Base-by-base conservation (phyloP, 2,113 vertebrate genomes). In the Boulengeromyrus knoepffleri region DNA sequence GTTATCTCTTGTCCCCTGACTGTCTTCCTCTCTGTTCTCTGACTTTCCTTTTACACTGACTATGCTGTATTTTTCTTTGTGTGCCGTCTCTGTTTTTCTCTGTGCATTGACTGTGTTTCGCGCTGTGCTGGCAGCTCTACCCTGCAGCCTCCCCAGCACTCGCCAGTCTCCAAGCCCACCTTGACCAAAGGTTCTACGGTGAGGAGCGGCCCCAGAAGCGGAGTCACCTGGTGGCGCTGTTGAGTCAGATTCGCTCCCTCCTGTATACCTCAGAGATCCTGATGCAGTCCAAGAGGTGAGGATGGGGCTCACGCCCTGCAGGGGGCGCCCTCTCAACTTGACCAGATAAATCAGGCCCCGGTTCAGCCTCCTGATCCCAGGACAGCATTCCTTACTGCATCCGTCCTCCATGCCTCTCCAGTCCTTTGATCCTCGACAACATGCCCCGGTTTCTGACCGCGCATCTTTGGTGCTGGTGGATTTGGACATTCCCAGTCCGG, bases 101-200 rank as follows among this genome's bases (percentile, higher is more conserved):
- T 42, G 15, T 47, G 83, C 45, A 21, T 3, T 80, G 74, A 80
- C 74, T 80, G 66, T 31, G 70, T 77, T 80, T 8, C 36, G 21
- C 21, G 46, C 24, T 91, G 39, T 92, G n/a, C 94, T 94, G 87
- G 93, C 93, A 99, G 98, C 94, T 99, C 87, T 96, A 95, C 91
- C 97, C 98, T 56, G 94, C 95, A 66, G 46, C 90, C 50, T 50
- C 93, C 91, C 94, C 94, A 47, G 89, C 92, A 74, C 92, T 93
- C 56, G 93, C 93, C 47, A 92, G 50, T 91, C 91, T 95, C 88
- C 93, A 95, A 70, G 89, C 0, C 0, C 91, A 96, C 89, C 90
- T 96, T 91, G 93, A 95, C 91, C 93, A 90, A 50, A 93, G 85
- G 88, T 91, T 91, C 86, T 24, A 85, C 39, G 24, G 3, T 58